These are phyloP conservation scores for Todus mexicanus DNA, from an alignment of 2,797 vertebrate species.

Conservation along the genomic window DNA sequence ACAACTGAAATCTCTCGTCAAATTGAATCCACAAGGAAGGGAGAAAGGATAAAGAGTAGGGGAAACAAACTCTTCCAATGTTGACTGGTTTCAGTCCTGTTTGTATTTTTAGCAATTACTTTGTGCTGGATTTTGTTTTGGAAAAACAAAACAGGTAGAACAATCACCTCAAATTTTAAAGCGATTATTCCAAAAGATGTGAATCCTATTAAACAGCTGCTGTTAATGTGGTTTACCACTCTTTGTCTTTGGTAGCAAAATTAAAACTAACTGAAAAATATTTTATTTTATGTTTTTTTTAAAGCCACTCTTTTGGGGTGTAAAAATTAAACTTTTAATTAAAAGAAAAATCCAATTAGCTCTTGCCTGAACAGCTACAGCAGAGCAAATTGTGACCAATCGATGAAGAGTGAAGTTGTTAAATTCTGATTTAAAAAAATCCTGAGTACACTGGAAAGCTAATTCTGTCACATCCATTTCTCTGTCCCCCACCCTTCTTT, in stretches of 20 bases:
- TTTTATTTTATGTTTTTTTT: background rate
- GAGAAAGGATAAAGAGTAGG: background rate
- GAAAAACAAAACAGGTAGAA: fast-evolving
- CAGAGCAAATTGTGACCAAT: background rate
- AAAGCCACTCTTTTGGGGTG: background rate
- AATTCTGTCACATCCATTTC: background rate
- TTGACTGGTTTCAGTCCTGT: background rate
- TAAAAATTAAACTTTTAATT: background rate
- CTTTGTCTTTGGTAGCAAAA: background rate
- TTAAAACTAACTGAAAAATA: background rate
- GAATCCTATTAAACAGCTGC: background rate
- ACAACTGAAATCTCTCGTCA: background rate
- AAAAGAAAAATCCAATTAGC: no score
- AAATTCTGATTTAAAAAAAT: background rate
- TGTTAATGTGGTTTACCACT: background rate
- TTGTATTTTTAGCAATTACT: background rate
- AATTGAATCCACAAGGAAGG: background rate
- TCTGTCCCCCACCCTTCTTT: background rate
- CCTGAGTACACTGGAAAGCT: background rate
- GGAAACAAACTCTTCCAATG: background rate
- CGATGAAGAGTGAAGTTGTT: background rate
- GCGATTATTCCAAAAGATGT: background rate
- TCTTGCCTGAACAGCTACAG: background rate
- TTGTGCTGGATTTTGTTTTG: background rate
- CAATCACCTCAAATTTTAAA: fast-evolving